Evolutionary conservation across 2,113 vertebrate genomes (phyloP).

Genomic region (Sprattus sprattus): DNA sequence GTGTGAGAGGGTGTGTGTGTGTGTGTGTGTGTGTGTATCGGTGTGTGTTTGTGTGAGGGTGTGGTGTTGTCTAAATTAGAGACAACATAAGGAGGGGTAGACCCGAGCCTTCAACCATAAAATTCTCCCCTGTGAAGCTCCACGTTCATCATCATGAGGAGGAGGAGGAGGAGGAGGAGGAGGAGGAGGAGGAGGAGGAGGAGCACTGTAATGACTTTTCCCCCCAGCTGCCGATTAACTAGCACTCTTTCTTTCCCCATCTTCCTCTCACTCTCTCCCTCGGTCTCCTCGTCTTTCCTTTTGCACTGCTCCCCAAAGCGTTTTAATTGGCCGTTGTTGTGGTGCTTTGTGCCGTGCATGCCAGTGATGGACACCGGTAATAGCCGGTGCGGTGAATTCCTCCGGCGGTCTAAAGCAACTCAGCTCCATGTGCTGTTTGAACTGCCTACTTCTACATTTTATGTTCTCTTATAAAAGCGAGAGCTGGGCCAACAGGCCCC

Average conservation of each 20-base stretch:
- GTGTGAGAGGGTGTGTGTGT: neutral
- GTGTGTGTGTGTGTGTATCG: neutral
- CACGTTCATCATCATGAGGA: neutral
- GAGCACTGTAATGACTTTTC: constrained; percentile 1
- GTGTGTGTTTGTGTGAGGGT: neutral
- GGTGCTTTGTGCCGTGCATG: neutral
- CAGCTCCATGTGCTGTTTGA: neutral
- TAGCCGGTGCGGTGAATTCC: neutral
- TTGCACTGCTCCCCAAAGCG: neutral
- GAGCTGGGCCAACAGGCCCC: neutral
- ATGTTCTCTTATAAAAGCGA: neutral
- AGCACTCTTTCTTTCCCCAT: neutral
- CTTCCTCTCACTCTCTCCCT: neutral
- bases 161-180: neutral
- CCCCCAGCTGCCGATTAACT: constrained; percentile 15
- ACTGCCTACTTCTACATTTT: neutral
- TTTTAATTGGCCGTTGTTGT: constrained; percentile 8
- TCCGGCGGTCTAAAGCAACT: neutral
- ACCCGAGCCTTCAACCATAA: constrained; percentile 1
- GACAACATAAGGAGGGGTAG: constrained; percentile 2
- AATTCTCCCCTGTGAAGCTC: neutral
- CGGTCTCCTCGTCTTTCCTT: neutral
- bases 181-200: constrained; percentile 2
- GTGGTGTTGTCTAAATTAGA: neutral
- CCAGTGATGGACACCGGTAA: neutral